Percentiles rank a stretch among this genome's conserved stretches.
Evolutionary conservation across 2,888 invertebrate species (phyloP).

Genomic region (Mystacides longicornis): DNA sequence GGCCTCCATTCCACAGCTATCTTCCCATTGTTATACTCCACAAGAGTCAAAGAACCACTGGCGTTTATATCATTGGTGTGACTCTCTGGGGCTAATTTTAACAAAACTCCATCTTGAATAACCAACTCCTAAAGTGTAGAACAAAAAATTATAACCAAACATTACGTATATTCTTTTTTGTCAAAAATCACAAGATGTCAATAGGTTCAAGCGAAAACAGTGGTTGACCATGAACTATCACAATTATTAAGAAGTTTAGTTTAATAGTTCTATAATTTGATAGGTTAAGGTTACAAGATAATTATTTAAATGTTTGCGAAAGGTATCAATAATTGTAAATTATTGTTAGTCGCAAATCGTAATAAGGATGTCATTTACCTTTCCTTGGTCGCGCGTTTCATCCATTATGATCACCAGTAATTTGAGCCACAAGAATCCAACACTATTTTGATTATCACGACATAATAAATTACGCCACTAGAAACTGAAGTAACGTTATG

Average conservation of each 20-base stretch:
- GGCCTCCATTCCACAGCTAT: conserved; percentile 78
- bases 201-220: too few relatives aligned
- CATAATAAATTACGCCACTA: not conserved
- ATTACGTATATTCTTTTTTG: too few relatives aligned
- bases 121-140: conserved; percentile 54
- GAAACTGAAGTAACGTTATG: too few relatives aligned
- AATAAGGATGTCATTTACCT: conserved; percentile 3
- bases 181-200: too few relatives aligned
- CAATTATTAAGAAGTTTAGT: too few relatives aligned
- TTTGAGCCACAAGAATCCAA: not conserved
- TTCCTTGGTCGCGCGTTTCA: conserved; percentile 13
- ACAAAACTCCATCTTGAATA: conserved; percentile 71
- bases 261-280: too few relatives aligned
- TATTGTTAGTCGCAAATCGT: not conserved
- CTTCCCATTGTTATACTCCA: conserved; percentile 52
- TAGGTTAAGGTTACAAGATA: too few relatives aligned
- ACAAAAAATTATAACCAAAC: too few relatives aligned
- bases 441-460: not conserved
- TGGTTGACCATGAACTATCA: too few relatives aligned
- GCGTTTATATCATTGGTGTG: conserved; percentile 56
- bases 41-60: conserved; percentile 62
- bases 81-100: conserved; percentile 53
- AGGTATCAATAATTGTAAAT: too few relatives aligned
- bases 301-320: too few relatives aligned
- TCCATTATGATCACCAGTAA: conserved; percentile 10